Evolutionary conservation across 1,140 invertebrate genomes (phyloP).

Genomic region (Teleopsis dalmanni): DNA sequence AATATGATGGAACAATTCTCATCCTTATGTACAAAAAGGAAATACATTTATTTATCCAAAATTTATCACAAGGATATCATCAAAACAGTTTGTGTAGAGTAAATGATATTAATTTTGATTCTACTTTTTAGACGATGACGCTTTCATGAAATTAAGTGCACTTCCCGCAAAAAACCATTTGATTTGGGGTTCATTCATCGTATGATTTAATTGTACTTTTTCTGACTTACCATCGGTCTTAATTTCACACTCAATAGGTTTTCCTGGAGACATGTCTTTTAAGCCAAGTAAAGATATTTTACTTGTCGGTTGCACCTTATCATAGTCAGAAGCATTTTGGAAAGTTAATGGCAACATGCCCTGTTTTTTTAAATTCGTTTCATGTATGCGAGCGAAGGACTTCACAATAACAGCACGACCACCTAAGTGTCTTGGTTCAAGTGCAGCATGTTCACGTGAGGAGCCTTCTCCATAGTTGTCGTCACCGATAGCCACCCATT

Average conservation of each 20-base stretch:
- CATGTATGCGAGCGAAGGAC: conserved; percentile 98
- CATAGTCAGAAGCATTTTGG: conserved; percentile 88
- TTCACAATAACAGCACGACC: conserved; percentile 98
- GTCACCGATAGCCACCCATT: conserved; percentile 94
- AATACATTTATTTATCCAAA: too few species aligned
- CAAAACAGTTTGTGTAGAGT: too few species aligned
- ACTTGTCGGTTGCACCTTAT: conserved; percentile 84
- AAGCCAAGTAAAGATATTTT: conserved; percentile 90
- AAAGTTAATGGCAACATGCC: conserved; percentile 96
- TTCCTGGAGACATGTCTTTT: conserved; percentile 79
- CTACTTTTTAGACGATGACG: too few species aligned
- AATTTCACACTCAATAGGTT: conserved; percentile 84
- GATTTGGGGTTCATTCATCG: conserved; percentile 95
- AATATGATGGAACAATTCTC: too few species aligned
- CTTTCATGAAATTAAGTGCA: conserved; percentile 96
- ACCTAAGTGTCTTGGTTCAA: conserved; percentile 85
- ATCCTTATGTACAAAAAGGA: too few species aligned
- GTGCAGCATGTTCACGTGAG: conserved; percentile 92
- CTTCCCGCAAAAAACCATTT: conserved; percentile 98
- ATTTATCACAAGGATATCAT: too few species aligned
- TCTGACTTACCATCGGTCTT: conserved; percentile 86
- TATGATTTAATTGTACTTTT: conserved; percentile 84
- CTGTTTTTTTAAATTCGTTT: conserved; percentile 99
- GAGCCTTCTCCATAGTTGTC: conserved; percentile 97
- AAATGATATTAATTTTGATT: too few species aligned